These are phyloP conservation scores for Amphipoea oculea DNA, from an alignment of 2,888 invertebrate genomes.

Conservation along the genomic window DNA sequence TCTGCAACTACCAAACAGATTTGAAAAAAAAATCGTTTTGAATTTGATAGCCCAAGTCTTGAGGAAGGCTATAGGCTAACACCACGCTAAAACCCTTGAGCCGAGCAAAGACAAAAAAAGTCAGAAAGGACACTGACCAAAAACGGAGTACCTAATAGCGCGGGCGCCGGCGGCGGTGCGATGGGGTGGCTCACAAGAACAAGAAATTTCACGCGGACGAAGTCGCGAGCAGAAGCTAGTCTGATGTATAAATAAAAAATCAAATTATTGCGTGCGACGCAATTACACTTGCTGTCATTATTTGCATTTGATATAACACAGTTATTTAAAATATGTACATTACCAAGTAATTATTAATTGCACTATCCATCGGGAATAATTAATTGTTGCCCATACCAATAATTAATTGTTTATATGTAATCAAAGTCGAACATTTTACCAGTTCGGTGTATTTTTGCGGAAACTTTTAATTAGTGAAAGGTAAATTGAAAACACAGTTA, in stretches of 20 bases:
- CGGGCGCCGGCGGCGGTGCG: no score
- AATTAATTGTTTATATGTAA: not conserved
- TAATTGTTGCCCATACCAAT: not conserved
- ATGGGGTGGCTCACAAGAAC: not conserved
- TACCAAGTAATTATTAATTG: conserved; percentile 2
- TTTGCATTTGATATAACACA: not conserved
- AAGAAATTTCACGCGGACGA: not conserved
- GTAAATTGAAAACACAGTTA: not conserved
- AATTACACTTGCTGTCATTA: not conserved
- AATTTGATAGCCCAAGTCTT: not conserved
- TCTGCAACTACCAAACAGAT: not conserved
- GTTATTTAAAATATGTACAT: not conserved
- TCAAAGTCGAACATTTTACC: not conserved
- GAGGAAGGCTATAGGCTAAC: not conserved
- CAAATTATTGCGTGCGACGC: not conserved
- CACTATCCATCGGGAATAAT: not conserved
- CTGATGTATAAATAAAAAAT: not conserved
- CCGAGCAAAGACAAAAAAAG: not conserved
- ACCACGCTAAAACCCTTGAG: not conserved
- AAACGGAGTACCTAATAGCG: not conserved
- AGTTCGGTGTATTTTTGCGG: not conserved
- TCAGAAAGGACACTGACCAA: not conserved
- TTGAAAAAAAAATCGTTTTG: not conserved
- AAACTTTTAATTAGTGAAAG: conserved; percentile 3
- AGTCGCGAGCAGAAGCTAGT: not conserved